Conservation (phyloP, 2,888 invertebrate species). For the Tenthredo amoena region DNA sequence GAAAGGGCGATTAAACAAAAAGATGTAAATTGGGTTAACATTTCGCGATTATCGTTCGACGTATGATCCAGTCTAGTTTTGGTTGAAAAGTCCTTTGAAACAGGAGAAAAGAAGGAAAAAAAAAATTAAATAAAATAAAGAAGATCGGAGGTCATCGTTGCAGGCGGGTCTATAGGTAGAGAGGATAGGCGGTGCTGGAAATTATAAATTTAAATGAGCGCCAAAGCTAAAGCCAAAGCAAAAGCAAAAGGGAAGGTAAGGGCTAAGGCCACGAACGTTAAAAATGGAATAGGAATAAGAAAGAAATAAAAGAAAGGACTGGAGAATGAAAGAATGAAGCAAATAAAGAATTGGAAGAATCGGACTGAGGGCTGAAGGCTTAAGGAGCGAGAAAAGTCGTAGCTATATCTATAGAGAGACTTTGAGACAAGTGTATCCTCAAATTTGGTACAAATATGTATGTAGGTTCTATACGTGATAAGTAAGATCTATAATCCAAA, state of each 20-base stretch:
- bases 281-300: slow-evolving; percentile 18
- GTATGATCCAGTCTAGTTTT: background rate
- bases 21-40: background rate
- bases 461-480: background rate
- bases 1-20: background rate
- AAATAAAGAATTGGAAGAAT: slow-evolving; percentile 31
- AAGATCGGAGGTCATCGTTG: slow-evolving; percentile 10
- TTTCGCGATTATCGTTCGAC: background rate
- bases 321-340: slow-evolving; percentile 26
- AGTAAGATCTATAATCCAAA: background rate
- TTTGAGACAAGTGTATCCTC: slow-evolving; percentile 29
- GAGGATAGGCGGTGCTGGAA: slow-evolving; percentile 36
- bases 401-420: background rate
- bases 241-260: background rate
- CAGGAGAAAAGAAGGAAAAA: background rate
- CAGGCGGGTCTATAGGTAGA: background rate
- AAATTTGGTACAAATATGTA: background rate
- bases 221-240: slow-evolving; percentile 25
- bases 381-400: background rate
- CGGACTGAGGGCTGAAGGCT: slow-evolving; percentile 4
- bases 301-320: background rate
- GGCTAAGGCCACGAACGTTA: slow-evolving; percentile 20
- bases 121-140: background rate
- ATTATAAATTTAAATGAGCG: slow-evolving; percentile 51
- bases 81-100: background rate